Base-by-base conservation (phyloP, 2,888 invertebrate species). In the Alsophila aescularia region DNA sequence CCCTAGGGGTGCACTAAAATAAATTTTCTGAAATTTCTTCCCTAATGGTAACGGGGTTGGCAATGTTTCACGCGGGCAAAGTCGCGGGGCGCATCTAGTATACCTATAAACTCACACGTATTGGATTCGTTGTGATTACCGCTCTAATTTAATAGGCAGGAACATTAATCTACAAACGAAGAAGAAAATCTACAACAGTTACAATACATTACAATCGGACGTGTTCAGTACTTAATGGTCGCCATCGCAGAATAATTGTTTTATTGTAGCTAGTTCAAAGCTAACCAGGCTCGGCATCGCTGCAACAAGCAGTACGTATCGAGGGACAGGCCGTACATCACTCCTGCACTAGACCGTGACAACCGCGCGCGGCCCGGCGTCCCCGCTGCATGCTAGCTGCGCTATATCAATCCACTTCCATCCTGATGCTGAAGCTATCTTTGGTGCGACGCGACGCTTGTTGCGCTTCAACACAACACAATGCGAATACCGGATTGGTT, bases 341-440 rank as follows among this genome's bases (percentile, higher is more conserved):
- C 62, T 62, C 64, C 56, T 44, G 70, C 67, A 57, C 61, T 67
- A 61, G 66, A 69, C 67, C 70, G 67, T 62, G 64, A 55, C 64
- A 55, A 52, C 53, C 44, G 32, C 42, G 60, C 61, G 50, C 50
- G 40, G 41, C 44, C 47, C 44, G 24, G 66, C 56, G 58, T 60
- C 62, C 62, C 39, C 41, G 45, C 24, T 50, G 61, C 47, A 31
- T 50, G 18, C 37, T 44, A 47, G 31, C 36, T 37, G 29, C 40
- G 34, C 50, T 37, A 40, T 44, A 27, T 14, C 18, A 53, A 53
- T 57, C 55, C 56, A 55, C 58, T 59, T 62, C 56, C 60, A 62
- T 64, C 59, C 42, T 21, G 24, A 15, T 48, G 52, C 44, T 39
- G 47, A 10, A 52, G 50, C 52, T 58, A 62, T 60, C 36, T 58